Evolutionary conservation across 2,888 invertebrate species (phyloP).

Genomic region (Uropetala carovei): DNA sequence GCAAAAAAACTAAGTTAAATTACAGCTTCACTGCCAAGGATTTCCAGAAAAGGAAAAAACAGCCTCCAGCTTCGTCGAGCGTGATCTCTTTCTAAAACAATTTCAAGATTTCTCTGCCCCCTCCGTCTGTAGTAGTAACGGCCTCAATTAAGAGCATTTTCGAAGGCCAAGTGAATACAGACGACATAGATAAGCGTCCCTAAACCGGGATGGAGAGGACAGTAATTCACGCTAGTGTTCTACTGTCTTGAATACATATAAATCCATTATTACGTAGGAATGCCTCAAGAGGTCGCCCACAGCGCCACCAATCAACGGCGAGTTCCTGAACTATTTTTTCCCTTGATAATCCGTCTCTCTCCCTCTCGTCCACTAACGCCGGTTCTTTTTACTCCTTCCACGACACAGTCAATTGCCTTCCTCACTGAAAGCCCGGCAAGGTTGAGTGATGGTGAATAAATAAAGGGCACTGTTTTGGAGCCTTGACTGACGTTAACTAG

Average conservation of each 20-base stretch:
- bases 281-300: background rate
- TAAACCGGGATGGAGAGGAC: background rate
- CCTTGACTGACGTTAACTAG: conserved; percentile 53
- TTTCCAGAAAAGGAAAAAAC: background rate
- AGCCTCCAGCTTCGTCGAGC: background rate
- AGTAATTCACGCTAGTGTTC: background rate
- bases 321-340: background rate
- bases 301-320: conserved; percentile 4
- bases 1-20: no score
- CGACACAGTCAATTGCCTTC: conserved; percentile 32
- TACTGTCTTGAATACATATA: background rate
- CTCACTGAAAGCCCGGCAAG: background rate
- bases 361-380: background rate
- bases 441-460: conserved; percentile 19
- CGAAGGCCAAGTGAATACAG: background rate
- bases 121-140: background rate
- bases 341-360: conserved; percentile 1
- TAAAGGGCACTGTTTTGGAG: conserved; percentile 10
- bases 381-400: background rate
- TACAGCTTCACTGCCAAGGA: no score
- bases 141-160: background rate
- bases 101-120: background rate
- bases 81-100: background rate
- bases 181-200: background rate
- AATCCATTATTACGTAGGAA: background rate